Percentiles rank a stretch among this genome's conserved stretches.
Conservation (phyloP, 2,113 vertebrate genomes). For the Kobus ellipsiprymnus region DNA sequence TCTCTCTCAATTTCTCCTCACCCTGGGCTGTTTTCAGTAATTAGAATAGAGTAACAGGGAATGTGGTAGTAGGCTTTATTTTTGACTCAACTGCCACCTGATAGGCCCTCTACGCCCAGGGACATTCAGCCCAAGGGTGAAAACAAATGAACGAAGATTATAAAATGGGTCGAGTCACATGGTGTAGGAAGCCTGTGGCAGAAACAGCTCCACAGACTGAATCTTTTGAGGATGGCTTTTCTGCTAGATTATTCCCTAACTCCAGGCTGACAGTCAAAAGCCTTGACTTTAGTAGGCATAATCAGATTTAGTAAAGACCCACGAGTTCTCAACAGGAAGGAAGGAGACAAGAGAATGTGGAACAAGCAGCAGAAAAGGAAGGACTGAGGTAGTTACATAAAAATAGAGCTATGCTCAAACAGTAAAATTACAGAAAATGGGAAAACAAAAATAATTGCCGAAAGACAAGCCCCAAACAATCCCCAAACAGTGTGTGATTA, state of each 20-base stretch:
- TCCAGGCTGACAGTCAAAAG: slow-evolving; percentile 7
- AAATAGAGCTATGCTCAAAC: background rate
- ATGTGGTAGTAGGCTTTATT: slow-evolving; percentile 38
- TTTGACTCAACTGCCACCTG: slow-evolving; percentile 15
- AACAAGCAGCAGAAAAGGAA: background rate
- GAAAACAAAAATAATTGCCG: background rate
- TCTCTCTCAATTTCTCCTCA: background rate
- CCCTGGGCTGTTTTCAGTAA: slow-evolving; percentile 53
- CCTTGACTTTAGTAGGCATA: background rate
- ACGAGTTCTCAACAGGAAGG: slow-evolving; percentile 13
- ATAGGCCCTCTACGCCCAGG: background rate
- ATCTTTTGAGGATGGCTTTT: slow-evolving; percentile 42
- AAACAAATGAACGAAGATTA: slow-evolving; percentile 53
- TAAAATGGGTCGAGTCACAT: background rate
- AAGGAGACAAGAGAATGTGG: background rate
- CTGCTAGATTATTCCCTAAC: background rate
- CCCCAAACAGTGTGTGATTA: background rate
- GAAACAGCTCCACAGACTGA: background rate
- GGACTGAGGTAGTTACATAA: background rate
- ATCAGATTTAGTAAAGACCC: slow-evolving; percentile 19
- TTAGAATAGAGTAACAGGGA: slow-evolving; percentile 42
- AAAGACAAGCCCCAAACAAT: background rate
- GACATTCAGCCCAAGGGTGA: slow-evolving; percentile 52
- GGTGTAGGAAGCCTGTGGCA: background rate
- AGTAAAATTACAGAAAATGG: background rate